Conservation (phyloP, 2,888 invertebrate genomes). For the Lomographa bimaculata region DNA sequence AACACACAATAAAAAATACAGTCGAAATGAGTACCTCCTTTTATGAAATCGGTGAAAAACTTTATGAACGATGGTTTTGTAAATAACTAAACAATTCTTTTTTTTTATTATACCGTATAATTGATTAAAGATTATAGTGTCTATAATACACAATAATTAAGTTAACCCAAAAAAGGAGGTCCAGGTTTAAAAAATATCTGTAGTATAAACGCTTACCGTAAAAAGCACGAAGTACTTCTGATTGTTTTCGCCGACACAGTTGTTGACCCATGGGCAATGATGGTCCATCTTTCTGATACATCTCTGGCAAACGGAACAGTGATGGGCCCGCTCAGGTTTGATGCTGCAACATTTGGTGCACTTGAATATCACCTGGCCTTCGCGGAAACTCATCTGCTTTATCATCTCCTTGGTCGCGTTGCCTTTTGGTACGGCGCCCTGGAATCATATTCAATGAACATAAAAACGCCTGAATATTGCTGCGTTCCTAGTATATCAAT, state of each 20-base stretch:
- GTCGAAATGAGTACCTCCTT: too few species aligned
- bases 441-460: conserved; percentile 12
- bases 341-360: conserved; percentile 98
- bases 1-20: too few species aligned
- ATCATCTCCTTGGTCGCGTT: conserved; percentile 98
- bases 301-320: conserved; percentile 97
- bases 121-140: too few species aligned
- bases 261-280: conserved; percentile 97
- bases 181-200: too few species aligned
- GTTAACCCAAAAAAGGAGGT: too few species aligned
- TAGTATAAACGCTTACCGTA: conserved; percentile 92
- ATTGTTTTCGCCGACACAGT: conserved; percentile 99
- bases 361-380: conserved; percentile 96
- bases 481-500: too few species aligned
- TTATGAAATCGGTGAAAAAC: too few species aligned
- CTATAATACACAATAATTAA: too few species aligned
- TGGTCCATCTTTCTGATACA: conserved; percentile 87
- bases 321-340: conserved; percentile 97
- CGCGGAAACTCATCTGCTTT: conserved; percentile 95
- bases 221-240: conserved; percentile 99
- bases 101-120: too few species aligned
- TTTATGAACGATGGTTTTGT: too few species aligned
- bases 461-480: too few species aligned
- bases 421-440: conserved; percentile 97
- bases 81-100: too few species aligned